phyloP scores from a whole-genome alignment of 2,888 invertebrate genomes.

The Lordiphosa fenestrarum region DNA sequence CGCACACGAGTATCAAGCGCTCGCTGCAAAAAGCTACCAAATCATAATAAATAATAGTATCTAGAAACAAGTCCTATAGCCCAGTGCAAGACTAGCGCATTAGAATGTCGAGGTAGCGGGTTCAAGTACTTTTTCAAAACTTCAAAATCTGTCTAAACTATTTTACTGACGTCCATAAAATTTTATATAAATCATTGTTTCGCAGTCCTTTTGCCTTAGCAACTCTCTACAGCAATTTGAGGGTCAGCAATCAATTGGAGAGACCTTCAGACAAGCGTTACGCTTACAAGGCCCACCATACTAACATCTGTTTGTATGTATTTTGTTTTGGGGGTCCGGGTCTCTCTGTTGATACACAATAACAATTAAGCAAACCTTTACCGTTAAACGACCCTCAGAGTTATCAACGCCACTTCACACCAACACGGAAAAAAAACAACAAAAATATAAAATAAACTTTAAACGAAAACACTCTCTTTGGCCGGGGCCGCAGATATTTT shows the following conservation, averaged over 20 bases:
- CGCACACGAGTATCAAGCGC: too few relatives aligned
- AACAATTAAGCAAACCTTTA: conserved; percentile 59
- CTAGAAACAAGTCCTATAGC: too few relatives aligned
- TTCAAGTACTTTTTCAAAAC: too few relatives aligned
- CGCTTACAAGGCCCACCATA: conserved; percentile 15
- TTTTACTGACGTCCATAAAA: too few relatives aligned
- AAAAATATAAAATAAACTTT: conserved; percentile 8
- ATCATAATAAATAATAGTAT: too few relatives aligned
- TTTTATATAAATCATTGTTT: too few relatives aligned
- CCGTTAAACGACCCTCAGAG: conserved; percentile 31
- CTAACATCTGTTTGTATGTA: conserved; percentile 1
- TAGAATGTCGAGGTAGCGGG: too few relatives aligned
- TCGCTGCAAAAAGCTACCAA: too few relatives aligned
- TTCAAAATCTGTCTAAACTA: too few relatives aligned
- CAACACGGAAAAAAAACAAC: conserved; percentile 5
- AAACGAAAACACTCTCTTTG: conserved; percentile 5
- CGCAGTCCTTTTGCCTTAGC: too few relatives aligned
- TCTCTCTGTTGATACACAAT: conserved; percentile 44
- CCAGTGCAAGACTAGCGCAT: too few relatives aligned
- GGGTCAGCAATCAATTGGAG: conserved; percentile 21
- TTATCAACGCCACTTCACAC: conserved; percentile 52
- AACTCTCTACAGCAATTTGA: background rate
- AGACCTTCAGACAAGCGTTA: conserved; percentile 21
- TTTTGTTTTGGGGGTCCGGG: conserved; percentile 3
- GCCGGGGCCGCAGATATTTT: conserved; percentile 20